Evolutionary conservation across 2,113 vertebrate genomes (phyloP).

Genomic region (Butastur rufipennis): DNA sequence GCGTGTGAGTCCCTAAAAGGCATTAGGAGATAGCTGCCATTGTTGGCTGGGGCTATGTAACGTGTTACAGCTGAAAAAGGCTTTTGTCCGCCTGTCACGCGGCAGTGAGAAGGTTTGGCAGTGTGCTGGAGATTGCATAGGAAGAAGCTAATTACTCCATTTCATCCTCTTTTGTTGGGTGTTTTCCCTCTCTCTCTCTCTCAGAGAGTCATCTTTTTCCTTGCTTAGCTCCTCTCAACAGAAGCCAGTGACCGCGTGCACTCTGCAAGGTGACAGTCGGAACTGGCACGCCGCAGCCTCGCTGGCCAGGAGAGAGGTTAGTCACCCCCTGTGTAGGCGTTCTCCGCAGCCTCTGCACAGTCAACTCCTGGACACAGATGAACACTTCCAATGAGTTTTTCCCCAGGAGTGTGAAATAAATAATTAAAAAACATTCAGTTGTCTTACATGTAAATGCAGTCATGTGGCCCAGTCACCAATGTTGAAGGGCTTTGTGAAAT

Average conservation of each 20-base stretch:
- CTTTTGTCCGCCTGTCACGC: background rate
- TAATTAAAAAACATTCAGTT: background rate
- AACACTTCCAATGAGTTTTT: background rate
- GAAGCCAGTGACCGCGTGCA: background rate
- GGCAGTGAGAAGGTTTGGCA: background rate
- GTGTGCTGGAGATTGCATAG: background rate
- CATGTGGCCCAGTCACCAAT: background rate
- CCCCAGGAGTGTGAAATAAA: background rate
- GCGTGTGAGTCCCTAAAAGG: background rate
- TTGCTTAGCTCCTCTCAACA: background rate
- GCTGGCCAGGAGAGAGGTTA: background rate
- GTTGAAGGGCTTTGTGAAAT: background rate
- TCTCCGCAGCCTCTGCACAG: background rate
- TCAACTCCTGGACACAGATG: background rate
- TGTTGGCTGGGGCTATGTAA: background rate
- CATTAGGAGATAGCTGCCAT: background rate
- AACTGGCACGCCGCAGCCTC: background rate
- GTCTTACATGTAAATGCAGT: background rate
- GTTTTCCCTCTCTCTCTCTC: background rate
- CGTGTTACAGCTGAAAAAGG: background rate
- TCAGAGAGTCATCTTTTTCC: background rate
- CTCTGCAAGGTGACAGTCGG: background rate
- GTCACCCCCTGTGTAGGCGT: background rate
- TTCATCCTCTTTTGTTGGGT: background rate
- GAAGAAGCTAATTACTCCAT: conserved; percentile 16